phyloP scores from a whole-genome alignment of 1,140 invertebrate genomes.

The Heliconius eleuchia region DNA sequence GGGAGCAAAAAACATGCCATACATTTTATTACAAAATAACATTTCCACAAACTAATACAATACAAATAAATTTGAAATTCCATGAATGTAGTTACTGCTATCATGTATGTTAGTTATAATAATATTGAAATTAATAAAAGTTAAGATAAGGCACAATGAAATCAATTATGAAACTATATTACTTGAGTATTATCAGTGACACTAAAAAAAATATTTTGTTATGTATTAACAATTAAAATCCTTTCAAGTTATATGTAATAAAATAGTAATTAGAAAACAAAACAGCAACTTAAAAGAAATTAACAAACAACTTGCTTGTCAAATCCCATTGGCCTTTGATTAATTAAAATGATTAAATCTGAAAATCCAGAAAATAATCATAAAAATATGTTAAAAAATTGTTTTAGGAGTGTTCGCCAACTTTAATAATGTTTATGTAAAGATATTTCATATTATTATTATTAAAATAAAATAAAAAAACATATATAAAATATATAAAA shows the following conservation, averaged over 20 bases:
- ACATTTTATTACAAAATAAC: neutral
- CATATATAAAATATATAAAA: neutral
- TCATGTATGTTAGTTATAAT: neutral
- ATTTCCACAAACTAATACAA: neutral
- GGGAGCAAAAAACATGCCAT: neutral
- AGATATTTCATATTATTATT: neutral
- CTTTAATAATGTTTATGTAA: too few relatives aligned
- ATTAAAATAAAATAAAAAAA: neutral
- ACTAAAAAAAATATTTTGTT: neutral
- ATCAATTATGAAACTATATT: neutral
- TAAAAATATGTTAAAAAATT: neutral
- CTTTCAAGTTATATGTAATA: neutral
- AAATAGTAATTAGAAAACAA: constrained; percentile 25
- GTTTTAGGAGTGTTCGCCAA: neutral
- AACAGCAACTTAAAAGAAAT: constrained; percentile 11
- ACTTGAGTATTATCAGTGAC: neutral
- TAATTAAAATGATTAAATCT: constrained; percentile 25
- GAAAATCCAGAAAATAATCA: constrained; percentile 19
- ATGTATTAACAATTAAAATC: neutral
- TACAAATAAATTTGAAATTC: neutral
- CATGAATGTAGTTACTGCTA: neutral
- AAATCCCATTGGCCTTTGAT: constrained; percentile 55
- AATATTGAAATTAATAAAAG: neutral
- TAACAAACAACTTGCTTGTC: constrained; percentile 62
- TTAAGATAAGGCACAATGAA: neutral